Evolutionary conservation across 37 sponge, comb jelly and placozoan species (phyloP), one percentile per base, ranked within the genome.

Genomic region (Cliona cf. orientalis): DNA sequence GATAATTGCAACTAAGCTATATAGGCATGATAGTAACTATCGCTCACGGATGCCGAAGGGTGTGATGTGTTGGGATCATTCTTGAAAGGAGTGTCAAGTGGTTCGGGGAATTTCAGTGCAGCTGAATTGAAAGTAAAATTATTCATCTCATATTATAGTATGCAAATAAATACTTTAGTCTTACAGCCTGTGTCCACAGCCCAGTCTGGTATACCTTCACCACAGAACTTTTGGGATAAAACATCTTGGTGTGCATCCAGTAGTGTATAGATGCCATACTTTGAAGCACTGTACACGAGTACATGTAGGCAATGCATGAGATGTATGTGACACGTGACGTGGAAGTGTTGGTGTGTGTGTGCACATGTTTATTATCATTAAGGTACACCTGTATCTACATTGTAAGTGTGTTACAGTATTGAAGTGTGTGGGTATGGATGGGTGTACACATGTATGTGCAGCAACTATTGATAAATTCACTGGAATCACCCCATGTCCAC

Each of bases 191-290:
- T 72, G 31, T 90, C 74, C 38, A 92, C 87, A 32, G 91, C 89
- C 97, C 97, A 96, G 80, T 84, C 91, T 26, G 97, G 97, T 4
- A 86, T 67, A 39, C 97, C 97, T 60, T 96, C 93, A 25, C 93
- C 93, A 84, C 97, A 92, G 72, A 93, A 86, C 65, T 87, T 79
- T 21, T 59, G 67, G 17, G 88, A 84, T 1, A 96, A 81, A 3
- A 80, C 77, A 73, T 96, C 97, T 71, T 96, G 97, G 42, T 96
- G 97, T 91, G 90, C 88, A 86, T 96, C 97, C 58, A 96, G 86
- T n/a, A 96, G 71, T 29, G 91, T 67, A 69, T 87, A 80, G 33
- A 96, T 84, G 32, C 86, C 91, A 87, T 96, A 86, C 36, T 87
- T 53, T 19, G 57, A 78, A 73, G 87, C 88, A 14, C 84, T 92